Evolutionary conservation across 1,140 invertebrate species (phyloP).

Genomic region (Coelopa frigida): DNA sequence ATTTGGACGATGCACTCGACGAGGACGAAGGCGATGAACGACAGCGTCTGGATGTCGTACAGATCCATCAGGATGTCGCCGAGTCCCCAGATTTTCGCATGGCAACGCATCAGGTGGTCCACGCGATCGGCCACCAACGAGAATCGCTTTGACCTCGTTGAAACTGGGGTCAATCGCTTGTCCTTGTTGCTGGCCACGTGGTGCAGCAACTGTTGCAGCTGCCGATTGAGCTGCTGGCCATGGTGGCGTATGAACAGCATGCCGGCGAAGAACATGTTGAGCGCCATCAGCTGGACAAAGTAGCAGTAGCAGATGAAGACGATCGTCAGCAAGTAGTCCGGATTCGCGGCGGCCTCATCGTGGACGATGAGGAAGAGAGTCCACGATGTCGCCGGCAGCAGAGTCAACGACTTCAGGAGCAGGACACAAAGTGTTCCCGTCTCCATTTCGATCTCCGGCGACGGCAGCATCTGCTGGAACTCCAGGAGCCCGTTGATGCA

Average conservation of each 20-base stretch:
- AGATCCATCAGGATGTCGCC: background rate
- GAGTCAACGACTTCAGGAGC: constrained; percentile 1
- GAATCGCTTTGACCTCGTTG: background rate
- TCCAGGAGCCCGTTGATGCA: too few relatives aligned
- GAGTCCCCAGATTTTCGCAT: background rate
- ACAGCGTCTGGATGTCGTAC: constrained; percentile 2
- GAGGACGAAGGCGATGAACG: constrained; percentile 8
- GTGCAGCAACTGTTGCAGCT: background rate
- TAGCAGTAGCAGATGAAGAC: constrained; percentile 9
- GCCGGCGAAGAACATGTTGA: constrained; percentile 6
- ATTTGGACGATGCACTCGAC: constrained; percentile 10
- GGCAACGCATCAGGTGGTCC: background rate
- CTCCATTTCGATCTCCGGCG: too few relatives aligned
- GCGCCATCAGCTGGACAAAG: constrained; percentile 5
- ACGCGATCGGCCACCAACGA: background rate
- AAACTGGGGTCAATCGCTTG: background rate
- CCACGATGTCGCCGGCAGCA: constrained; percentile 2
- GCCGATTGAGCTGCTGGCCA: background rate
- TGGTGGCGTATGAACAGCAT: background rate
- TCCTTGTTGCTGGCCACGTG: background rate
- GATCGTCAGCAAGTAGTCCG: background rate
- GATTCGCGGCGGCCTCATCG: background rate
- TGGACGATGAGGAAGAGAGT: constrained; percentile 3
- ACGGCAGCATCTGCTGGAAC: too few relatives aligned
- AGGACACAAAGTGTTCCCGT: too few relatives aligned